Conservation (phyloP, 2,797 vertebrate genomes). For the Lepilemur septentrionalis region DNA sequence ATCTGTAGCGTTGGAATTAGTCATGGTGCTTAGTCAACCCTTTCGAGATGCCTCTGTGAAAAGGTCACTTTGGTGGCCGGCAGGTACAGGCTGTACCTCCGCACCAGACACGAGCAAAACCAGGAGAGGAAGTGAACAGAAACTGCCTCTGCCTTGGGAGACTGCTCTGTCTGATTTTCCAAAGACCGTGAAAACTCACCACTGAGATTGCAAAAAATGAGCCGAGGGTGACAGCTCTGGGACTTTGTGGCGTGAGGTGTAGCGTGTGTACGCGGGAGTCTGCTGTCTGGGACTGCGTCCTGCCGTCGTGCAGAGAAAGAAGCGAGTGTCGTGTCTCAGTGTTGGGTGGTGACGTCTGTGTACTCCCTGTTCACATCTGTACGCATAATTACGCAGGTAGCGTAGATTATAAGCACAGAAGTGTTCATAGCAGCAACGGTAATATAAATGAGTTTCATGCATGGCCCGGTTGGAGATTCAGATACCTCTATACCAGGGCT, state of each 20-base stretch:
- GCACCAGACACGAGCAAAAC: neutral
- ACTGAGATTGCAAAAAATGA: neutral
- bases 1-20: neutral
- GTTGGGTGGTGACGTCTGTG: slow-evolving; percentile 5
- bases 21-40: neutral
- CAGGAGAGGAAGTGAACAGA: neutral
- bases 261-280: neutral
- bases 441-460: neutral
- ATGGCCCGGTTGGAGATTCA: neutral
- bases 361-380: slow-evolving; percentile 22
- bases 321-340: slow-evolving; percentile 33
- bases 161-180: neutral
- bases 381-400: neutral
- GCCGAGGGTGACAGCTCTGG: neutral
- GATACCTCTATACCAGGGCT: neutral
- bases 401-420: rapidly evolving
- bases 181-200: neutral
- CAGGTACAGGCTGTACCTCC: neutral
- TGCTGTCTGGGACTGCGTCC: neutral
- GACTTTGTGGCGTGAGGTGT: neutral
- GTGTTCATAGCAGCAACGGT: no score
- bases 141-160: neutral
- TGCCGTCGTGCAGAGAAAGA: neutral
- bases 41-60: neutral
- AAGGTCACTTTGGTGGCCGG: slow-evolving; percentile 32